Evolutionary conservation across 1,140 invertebrate genomes (phyloP), one percentile per base, ranked within the genome.

Genomic region (Rhysida immarginata): DNA sequence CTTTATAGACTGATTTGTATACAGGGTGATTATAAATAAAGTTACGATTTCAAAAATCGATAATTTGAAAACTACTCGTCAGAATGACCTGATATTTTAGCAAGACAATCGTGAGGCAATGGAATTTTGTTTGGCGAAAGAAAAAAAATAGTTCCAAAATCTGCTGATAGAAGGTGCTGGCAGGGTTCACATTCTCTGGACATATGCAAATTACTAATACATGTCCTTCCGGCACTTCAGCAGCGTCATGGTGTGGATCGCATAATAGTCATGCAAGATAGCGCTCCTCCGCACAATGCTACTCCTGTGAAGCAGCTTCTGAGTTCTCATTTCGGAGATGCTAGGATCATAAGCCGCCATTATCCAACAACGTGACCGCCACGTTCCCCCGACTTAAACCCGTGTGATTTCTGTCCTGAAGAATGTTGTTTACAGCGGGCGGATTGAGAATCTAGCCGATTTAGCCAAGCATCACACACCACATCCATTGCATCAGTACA

Each of bases 371-470:
- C 27, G 18, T 26, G 26, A 1, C 55, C 24, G 29, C 14, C 21
- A 26, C 46, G 46, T 51, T 56, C 46, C 27, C 26, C 16, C 26
- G 14, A 56, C 25, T 50, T 50, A 25, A 56, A 26, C 41, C 27
- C 27, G 0, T 56, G 29, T 56, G 21, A 56, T 50, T 26, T 43
- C 8, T 43, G 55, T 35, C 18, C 29, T 50, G 26, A 50, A 56
- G 41, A 21, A 51, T 26, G n/a, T 2, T 56, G 42, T 51, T 41
- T 42, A 43, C 25, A 23, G 55, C 35, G 14, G 13, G 41, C 21
- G 23, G 41, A 50, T 50, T 50, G 25, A 23, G 29, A 51, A 11
- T 56, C 45, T 56, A 16, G n/a, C 29, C 49, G 46, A 51, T 21
- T 27, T 54, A 42, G 44, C 43, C 26, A 16, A 41, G 29, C 27